Evolutionary conservation across 2,797 vertebrate genomes (phyloP).

Genomic region (Mycteria americana): DNA sequence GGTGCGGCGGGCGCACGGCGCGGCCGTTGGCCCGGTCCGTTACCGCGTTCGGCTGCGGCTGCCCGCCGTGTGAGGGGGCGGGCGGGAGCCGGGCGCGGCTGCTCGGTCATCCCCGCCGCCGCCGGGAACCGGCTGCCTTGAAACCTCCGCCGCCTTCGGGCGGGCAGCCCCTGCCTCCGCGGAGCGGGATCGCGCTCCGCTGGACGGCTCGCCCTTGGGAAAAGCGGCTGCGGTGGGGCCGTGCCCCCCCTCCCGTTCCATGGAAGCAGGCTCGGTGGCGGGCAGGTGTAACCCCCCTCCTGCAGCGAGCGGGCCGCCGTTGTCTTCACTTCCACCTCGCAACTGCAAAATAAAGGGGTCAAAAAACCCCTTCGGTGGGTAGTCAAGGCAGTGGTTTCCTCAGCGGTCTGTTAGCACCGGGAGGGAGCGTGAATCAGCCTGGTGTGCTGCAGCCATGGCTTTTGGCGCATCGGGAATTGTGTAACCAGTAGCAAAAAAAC

Average conservation of each 20-base stretch:
- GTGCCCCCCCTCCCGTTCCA: no score
- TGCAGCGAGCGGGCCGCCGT: background rate
- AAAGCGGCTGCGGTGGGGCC: background rate
- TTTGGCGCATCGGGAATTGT: background rate
- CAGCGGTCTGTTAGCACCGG: accelerated
- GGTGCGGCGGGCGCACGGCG: background rate
- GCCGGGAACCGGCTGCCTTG: background rate
- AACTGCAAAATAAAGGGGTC: no score
- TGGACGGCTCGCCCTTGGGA: background rate
- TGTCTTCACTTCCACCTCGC: background rate
- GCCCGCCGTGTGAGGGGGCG: background rate
- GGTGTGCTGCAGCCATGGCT: background rate
- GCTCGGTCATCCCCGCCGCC: background rate
- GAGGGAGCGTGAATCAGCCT: no score
- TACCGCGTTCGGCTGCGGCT: background rate
- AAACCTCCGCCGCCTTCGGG: background rate
- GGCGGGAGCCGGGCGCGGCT: background rate
- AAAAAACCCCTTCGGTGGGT: accelerated
- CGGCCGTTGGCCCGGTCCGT: background rate
- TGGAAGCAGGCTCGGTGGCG: background rate
- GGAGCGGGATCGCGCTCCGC: background rate
- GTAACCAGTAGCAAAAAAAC: background rate
- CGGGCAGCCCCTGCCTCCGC: background rate
- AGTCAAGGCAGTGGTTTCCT: accelerated
- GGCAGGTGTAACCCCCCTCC: background rate